These are phyloP conservation scores for Quadroppia sp. DNA, from an alignment of 2,888 invertebrate genomes.

Conservation along the genomic window DNA sequence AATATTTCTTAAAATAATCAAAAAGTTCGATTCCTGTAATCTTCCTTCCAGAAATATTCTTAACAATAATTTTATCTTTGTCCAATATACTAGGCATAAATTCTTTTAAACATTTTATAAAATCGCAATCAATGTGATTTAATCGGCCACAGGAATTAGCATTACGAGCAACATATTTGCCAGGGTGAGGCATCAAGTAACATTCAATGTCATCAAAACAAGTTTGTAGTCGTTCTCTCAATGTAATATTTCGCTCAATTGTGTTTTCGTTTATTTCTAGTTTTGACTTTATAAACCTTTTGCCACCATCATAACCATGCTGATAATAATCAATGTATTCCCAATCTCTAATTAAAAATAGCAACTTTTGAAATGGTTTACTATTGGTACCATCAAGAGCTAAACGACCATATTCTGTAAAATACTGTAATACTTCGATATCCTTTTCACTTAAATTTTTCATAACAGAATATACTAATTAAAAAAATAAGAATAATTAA, in stretches of 20 bases:
- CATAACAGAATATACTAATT: not conserved
- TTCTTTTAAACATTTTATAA: conserved; percentile 75
- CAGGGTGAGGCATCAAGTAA: conserved; percentile 98
- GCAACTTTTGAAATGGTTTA: conserved; percentile 76
- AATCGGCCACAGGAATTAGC: conserved; percentile 92
- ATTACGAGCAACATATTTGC: conserved; percentile 92
- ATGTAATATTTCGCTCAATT: conserved; percentile 71
- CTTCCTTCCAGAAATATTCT: too few species aligned
- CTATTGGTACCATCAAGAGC: conserved; percentile 71
- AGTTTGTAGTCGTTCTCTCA: too few species aligned
- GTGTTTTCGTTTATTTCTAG: conserved; percentile 85
- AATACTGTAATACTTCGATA: conserved; percentile 72
- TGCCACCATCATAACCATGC: conserved; percentile 87
- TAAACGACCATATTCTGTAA: conserved; percentile 95
- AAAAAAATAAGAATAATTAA: not conserved
- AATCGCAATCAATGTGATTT: conserved; percentile 84
- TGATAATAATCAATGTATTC: conserved; percentile 80
- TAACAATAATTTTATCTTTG: too few species aligned
- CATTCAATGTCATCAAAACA: conserved; percentile 70
- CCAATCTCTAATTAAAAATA: conserved; percentile 93
- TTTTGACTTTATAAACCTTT: conserved; percentile 49
- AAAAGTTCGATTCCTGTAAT: too few species aligned
- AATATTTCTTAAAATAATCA: too few species aligned
- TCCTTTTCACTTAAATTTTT: conserved; percentile 98
- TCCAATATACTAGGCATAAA: too few species aligned